Percentiles rank a stretch among this genome's conserved stretches.
Conservation (phyloP, 2,113 vertebrate genomes). For the Neolamprologus toae region DNA sequence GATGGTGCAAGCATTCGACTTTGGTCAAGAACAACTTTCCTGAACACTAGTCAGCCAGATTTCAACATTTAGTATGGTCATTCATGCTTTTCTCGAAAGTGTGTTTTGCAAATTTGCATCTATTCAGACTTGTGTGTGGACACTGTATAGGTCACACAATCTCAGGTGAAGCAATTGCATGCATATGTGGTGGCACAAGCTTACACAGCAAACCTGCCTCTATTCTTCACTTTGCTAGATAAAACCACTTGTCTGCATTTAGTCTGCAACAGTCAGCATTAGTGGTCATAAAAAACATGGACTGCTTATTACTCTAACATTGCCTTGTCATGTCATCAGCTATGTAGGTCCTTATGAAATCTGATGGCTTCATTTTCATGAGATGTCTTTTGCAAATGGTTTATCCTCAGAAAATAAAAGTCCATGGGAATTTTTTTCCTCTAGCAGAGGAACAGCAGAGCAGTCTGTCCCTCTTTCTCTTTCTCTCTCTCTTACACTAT, state of each 20-base stretch:
- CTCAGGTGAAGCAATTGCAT: neutral
- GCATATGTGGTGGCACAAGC: neutral
- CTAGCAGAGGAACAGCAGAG: neutral
- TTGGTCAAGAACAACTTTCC: neutral
- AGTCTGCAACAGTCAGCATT: neutral
- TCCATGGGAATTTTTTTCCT: neutral
- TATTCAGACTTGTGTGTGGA: neutral
- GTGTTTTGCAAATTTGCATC: neutral
- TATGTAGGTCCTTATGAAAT: neutral
- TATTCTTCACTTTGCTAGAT: neutral
- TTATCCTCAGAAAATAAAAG: neutral
- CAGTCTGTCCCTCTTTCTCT: neutral
- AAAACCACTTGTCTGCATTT: neutral
- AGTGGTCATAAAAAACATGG: neutral
- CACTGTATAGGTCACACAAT: neutral
- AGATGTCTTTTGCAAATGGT: neutral
- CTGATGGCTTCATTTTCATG: neutral
- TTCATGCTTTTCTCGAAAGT: neutral
- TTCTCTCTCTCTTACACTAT: neutral
- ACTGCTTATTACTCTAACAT: neutral
- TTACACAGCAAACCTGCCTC: neutral
- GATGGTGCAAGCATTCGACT: neutral
- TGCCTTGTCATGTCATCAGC: neutral
- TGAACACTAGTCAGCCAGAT: neutral
- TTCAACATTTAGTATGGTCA: neutral